Evolutionary conservation across 64 coral and sea anemone species (phyloP).

Genomic region (Montipora cactus): DNA sequence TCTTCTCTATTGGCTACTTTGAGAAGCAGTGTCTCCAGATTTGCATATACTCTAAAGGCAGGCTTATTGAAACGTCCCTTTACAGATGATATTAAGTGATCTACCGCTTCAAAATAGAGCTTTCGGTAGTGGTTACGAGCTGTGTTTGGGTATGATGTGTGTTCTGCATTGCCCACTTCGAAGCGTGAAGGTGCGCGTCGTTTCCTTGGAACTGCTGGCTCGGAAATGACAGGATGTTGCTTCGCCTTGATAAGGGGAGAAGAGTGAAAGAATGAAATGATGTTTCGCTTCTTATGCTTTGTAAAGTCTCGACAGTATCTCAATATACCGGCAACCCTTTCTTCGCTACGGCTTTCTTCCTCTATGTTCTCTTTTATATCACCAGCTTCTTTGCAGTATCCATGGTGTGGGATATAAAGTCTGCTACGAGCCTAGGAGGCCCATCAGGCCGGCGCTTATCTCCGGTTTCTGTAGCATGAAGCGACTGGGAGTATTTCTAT

Average conservation of each 20-base stretch:
- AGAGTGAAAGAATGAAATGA: conserved; percentile 55
- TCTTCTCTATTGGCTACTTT: conserved; percentile 36
- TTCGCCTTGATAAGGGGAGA: conserved; percentile 55
- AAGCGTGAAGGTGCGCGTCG: conserved; percentile 22
- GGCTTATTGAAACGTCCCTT: conserved; percentile 52
- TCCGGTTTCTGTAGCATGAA: too few species aligned
- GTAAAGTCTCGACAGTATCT: conserved; percentile 42
- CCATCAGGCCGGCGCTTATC: too few species aligned
- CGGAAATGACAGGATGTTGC: conserved; percentile 39
- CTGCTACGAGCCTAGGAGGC: too few species aligned
- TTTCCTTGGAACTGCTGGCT: conserved; percentile 55
- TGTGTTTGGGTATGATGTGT: not conserved
- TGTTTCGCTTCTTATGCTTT: conserved; percentile 59
- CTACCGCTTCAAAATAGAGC: conserved; percentile 57
- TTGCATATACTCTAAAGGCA: conserved; percentile 37
- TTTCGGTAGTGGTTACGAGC: conserved; percentile 48
- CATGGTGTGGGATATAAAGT: conserved; percentile 21
- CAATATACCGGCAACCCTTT: not conserved
- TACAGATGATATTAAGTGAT: conserved; percentile 32
- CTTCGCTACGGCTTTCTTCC: conserved; percentile 17
- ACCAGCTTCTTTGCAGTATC: conserved; percentile 58
- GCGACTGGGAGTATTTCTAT: too few species aligned
- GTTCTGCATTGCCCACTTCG: conserved; percentile 25
- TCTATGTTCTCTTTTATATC: conserved; percentile 49
- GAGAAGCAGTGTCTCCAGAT: conserved; percentile 52